Conservation (phyloP, 1,140 invertebrate species). For the Chelonus insularis region DNA sequence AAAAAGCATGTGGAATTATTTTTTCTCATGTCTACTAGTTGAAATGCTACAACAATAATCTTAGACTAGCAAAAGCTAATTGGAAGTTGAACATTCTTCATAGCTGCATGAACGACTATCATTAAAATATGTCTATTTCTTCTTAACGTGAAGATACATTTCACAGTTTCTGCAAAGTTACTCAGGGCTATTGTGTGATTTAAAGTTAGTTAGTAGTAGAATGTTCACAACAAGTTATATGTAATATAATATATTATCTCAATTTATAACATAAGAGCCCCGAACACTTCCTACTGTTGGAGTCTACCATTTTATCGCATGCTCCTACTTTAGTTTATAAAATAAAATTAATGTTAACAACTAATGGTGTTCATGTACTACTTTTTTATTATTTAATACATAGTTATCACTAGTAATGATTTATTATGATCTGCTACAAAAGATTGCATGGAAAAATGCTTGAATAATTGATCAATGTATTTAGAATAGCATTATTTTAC, state of each 20-base stretch:
- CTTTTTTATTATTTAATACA: too few relatives aligned
- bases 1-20: too few relatives aligned
- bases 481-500: too few relatives aligned
- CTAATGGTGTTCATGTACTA: too few relatives aligned
- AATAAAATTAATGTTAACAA: constrained; percentile 38
- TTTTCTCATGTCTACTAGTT: too few relatives aligned
- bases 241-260: constrained; percentile 2
- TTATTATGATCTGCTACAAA: too few relatives aligned
- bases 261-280: constrained; percentile 31
- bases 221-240: background rate
- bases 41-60: too few relatives aligned
- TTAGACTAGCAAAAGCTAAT: constrained; percentile 8
- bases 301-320: constrained; percentile 30
- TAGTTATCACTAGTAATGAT: too few relatives aligned
- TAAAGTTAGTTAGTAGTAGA: background rate
- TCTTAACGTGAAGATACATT: constrained; percentile 44
- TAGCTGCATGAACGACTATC: constrained; percentile 36
- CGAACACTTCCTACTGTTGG: constrained; percentile 25
- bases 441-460: too few relatives aligned
- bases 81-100: constrained; percentile 6
- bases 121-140: constrained; percentile 11
- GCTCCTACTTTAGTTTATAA: constrained; percentile 36
- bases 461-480: too few relatives aligned
- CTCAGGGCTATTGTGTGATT: constrained; percentile 48
- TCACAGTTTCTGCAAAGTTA: constrained; percentile 51